These are phyloP conservation scores for Agrotis segetum DNA, from an alignment of 2,888 invertebrate genomes.

Conservation along the genomic window DNA sequence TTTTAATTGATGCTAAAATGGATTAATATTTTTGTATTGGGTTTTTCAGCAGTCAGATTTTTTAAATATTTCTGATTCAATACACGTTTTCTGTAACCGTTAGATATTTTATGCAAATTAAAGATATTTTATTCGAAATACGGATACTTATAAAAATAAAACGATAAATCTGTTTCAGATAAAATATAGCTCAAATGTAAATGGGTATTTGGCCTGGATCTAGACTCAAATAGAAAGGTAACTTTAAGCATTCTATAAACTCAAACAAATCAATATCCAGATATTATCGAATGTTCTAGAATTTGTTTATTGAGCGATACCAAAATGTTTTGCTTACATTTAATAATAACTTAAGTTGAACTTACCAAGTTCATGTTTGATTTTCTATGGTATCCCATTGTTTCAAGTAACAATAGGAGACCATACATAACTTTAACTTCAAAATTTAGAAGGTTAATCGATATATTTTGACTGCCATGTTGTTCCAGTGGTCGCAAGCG, in stretches of 20 bases:
- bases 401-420: background rate
- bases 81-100: background rate
- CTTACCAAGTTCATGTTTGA: background rate
- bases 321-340: background rate
- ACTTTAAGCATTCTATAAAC: slow-evolving; percentile 14
- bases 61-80: background rate
- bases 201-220: slow-evolving; percentile 34
- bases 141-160: background rate
- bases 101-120: background rate
- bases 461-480: too few species aligned
- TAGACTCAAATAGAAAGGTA: slow-evolving; percentile 33
- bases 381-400: slow-evolving; percentile 14
- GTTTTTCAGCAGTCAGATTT: background rate
- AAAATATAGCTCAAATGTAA: slow-evolving; percentile 13
- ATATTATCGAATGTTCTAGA: slow-evolving; percentile 14
- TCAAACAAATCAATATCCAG: slow-evolving; percentile 41
- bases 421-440: background rate
- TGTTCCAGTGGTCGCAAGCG: too few species aligned
- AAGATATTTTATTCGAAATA: background rate
- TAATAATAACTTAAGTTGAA: background rate
- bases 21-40: background rate
- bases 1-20: slow-evolving; percentile 12
- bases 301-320: slow-evolving; percentile 2
- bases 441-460: slow-evolving; percentile 1
- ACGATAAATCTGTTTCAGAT: background rate